Conservation (phyloP, 2,113 vertebrate genomes). For the Machaerirhynchus nigripectus region DNA sequence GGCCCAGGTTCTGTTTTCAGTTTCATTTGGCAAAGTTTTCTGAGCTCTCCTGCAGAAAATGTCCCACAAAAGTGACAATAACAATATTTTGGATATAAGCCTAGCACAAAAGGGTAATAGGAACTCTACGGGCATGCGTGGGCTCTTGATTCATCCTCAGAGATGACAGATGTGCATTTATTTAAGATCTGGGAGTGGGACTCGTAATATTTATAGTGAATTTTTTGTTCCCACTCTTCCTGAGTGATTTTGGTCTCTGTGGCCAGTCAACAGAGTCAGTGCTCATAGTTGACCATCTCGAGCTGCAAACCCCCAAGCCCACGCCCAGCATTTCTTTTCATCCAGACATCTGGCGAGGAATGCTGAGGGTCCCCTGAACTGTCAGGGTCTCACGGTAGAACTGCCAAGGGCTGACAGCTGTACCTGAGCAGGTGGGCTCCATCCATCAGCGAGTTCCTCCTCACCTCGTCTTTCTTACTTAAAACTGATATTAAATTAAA, state of each 20-base stretch:
- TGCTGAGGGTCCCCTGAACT: accelerated
- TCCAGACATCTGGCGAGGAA: no score
- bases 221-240: slow-evolving; percentile 21
- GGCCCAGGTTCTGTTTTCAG: background rate
- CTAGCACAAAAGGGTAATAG: slow-evolving; percentile 54
- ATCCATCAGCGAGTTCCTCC: background rate
- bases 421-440: background rate
- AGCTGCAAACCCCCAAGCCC: background rate
- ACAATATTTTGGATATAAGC: slow-evolving; percentile 59
- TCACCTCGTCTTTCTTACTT: background rate
- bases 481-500: background rate
- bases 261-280: background rate
- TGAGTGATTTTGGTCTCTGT: background rate
- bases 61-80: slow-evolving; percentile 17
- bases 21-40: background rate
- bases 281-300: background rate
- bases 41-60: background rate
- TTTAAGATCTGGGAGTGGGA: slow-evolving; percentile 30
- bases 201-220: background rate
- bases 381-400: accelerated
- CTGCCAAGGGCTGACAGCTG: background rate
- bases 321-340: accelerated
- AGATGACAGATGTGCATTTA: slow-evolving; percentile 43
- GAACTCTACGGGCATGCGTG: slow-evolving; percentile 27
- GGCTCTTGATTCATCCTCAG: slow-evolving; percentile 56